These are phyloP conservation scores for Aphelocoma californica DNA, from an alignment of 2,797 vertebrate genomes.

Conservation along the genomic window DNA sequence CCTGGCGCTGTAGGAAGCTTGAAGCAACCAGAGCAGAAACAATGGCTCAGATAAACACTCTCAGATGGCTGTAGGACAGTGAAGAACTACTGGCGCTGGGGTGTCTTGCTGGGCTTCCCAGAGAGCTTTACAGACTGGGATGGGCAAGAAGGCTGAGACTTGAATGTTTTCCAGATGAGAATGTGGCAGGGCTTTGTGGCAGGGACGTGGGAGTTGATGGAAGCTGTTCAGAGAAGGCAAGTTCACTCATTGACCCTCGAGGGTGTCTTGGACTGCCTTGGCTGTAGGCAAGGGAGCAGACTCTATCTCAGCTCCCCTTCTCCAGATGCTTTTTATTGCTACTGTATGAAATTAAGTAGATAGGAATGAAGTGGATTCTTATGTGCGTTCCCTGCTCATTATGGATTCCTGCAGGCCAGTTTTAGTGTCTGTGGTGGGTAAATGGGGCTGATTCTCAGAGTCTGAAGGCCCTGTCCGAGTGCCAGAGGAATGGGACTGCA, in stretches of 20 bases:
- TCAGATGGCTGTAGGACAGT: not conserved
- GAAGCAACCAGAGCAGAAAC: not conserved
- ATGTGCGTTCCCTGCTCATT: accelerated
- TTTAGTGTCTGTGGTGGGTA: not conserved
- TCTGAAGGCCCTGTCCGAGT: not conserved
- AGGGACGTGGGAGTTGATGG: not conserved
- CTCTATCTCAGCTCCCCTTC: not conserved
- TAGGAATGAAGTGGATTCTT: not conserved
- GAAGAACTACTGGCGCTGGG: not conserved
- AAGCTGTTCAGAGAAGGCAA: not conserved
- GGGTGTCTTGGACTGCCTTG: not conserved
- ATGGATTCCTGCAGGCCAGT: not conserved
- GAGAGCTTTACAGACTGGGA: not conserved
- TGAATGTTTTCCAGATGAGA: not conserved
- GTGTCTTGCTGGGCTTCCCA: not conserved
- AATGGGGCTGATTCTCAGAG: not conserved
- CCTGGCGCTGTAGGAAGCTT: not conserved
- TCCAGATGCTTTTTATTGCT: not conserved
- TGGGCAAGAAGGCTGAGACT: not conserved
- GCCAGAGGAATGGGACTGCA: not conserved
- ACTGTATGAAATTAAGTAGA: not conserved
- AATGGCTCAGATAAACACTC: not conserved
- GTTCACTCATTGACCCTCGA: not conserved
- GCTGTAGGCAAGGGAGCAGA: not conserved
- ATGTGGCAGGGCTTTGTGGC: not conserved